Conservation (phyloP, 2,113 vertebrate genomes). For the Tragulus kanchil region DNA sequence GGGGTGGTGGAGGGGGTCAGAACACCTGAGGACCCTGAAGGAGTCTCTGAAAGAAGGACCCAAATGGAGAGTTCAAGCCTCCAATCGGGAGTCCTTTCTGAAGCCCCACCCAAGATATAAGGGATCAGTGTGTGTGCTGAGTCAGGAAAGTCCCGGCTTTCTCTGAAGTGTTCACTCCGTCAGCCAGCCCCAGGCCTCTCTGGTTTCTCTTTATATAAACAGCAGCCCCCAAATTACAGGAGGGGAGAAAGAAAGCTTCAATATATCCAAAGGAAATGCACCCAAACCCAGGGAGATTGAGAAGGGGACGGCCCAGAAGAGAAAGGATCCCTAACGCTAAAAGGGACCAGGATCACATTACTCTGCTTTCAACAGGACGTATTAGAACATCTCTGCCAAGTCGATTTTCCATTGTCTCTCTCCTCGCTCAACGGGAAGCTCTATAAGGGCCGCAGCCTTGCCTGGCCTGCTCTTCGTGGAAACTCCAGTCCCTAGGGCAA, state of each 20-base stretch:
- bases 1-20: not conserved
- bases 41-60: not conserved
- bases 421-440: conserved; percentile 43
- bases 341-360: accelerated
- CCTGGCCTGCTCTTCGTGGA: not conserved
- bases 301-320: too few relatives aligned
- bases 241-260: not conserved
- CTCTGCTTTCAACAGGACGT: not conserved
- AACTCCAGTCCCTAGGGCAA: not conserved
- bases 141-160: not conserved
- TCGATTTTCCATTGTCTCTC: not conserved
- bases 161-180: not conserved
- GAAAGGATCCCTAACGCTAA: accelerated
- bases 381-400: not conserved
- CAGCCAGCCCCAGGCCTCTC: not conserved
- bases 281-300: not conserved
- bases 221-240: not conserved
- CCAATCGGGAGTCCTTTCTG: not conserved
- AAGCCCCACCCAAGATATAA: not conserved
- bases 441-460: not conserved
- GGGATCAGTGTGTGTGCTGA: not conserved
- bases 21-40: not conserved
- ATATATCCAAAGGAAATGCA: not conserved
- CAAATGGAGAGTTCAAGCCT: not conserved
- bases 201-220: not conserved